Base-by-base conservation (phyloP, 2,797 vertebrate genomes). In the Melanitta fusca region DNA sequence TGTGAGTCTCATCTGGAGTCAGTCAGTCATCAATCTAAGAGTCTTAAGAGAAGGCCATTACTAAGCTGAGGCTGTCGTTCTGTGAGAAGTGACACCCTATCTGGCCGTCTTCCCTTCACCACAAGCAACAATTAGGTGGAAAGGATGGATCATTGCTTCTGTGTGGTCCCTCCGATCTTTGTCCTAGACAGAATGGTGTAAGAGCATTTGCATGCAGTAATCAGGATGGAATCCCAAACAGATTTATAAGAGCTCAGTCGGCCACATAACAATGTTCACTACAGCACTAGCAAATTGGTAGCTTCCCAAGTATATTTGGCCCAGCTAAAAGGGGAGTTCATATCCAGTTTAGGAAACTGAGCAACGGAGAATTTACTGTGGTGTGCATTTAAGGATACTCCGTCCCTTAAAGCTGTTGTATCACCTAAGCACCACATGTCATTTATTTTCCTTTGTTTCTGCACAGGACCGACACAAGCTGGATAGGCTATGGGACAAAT, bases 201-300 rank as follows among this genome's bases (percentile, higher is more conserved):
- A 86, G 73, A 91, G 43, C 14, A 53, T 80, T 85, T 92, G 65
- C 57, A 83, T 75, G 65, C 39, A 83, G 68, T 93, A 83, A 83
- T 85, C 57, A 62, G 79, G 43, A 72, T 94, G 75, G 89, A 93
- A 96, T 96, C 89, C 25, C 25, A 71, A 82, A 80, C 32, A 78
- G 68, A 80, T 68, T 91, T 78, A 11, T 30, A 85, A 80, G 20
- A 32, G 32, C 61, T 89, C 53, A 32, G 43, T 68, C 80, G 71
- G 54, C 49, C 72, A 65, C 65, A 68, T 24, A 78, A 47, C n/a
- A 83, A 80, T 49, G 53, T 78, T 92, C 70, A 36, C 78, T 74
- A 51, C 32, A 92, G 68, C 36, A 13, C 74, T 68, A 78, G 47
- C 1, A 1, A 71, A 49, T 25, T 88, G 75, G 75, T 94, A 15